phyloP scores from a whole-genome alignment of 1,140 invertebrate species.

The Neodiprion fabricii region DNA sequence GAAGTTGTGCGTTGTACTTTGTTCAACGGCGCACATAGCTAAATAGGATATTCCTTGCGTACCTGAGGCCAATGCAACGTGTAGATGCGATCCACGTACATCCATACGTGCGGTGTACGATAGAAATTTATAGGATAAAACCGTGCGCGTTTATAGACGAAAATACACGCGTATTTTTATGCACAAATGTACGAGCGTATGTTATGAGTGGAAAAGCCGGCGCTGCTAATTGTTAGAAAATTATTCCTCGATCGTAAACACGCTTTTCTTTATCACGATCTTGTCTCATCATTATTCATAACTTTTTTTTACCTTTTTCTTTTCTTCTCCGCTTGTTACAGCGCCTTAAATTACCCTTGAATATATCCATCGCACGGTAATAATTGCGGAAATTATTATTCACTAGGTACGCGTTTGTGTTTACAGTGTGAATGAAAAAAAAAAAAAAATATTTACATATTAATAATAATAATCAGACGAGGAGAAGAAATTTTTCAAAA shows the following conservation, averaged over 20 bases:
- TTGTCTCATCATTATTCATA: background rate
- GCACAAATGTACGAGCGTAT: background rate
- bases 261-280: background rate
- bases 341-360: too few relatives aligned
- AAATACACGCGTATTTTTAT: background rate
- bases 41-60: background rate
- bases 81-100: background rate
- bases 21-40: background rate
- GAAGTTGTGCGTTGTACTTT: background rate
- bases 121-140: background rate
- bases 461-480: too few relatives aligned
- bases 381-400: too few relatives aligned
- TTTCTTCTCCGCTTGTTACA: too few relatives aligned
- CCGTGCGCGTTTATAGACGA: background rate
- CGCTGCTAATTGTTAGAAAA: slow-evolving; percentile 2
- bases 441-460: too few relatives aligned
- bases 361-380: too few relatives aligned
- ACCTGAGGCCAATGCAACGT: background rate
- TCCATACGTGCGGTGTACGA: background rate
- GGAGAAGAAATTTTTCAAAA: too few relatives aligned
- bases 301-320: too few relatives aligned
- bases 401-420: too few relatives aligned
- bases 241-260: background rate
- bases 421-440: too few relatives aligned
- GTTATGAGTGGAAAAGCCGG: background rate